phyloP scores from a whole-genome alignment of 2,797 vertebrate genomes.

The Coendou prehensilis region DNA sequence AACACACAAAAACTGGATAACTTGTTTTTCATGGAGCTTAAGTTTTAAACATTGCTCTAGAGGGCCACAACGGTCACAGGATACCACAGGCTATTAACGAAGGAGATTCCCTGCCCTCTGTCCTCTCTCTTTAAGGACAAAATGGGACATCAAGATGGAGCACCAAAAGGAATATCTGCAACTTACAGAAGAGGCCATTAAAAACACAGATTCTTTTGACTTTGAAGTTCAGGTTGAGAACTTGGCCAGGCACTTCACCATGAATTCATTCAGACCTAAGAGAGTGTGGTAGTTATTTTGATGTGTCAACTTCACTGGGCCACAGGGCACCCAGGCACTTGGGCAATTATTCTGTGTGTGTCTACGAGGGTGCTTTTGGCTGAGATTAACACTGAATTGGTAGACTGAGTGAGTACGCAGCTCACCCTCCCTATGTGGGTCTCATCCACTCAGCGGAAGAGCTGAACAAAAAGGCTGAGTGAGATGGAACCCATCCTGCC shows the following conservation, averaged over 20 bases:
- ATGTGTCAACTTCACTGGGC: not conserved
- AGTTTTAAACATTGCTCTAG: not conserved
- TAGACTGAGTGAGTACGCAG: no score
- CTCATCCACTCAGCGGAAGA: not conserved
- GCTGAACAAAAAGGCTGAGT: not conserved
- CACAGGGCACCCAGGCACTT: not conserved
- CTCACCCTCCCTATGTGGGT: not conserved
- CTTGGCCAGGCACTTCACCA: not conserved
- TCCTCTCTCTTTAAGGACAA: not conserved
- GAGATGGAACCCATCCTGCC: not conserved
- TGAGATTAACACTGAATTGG: not conserved
- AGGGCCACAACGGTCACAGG: not conserved
- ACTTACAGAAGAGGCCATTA: not conserved
- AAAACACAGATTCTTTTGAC: not conserved
- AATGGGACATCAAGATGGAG: not conserved
- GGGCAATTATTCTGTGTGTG: not conserved
- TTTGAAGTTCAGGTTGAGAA: not conserved
- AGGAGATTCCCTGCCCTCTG: not conserved
- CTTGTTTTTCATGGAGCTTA: not conserved
- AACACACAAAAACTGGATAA: conserved; percentile 30
- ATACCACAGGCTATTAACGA: not conserved
- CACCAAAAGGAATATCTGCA: not conserved
- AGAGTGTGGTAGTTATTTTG: not conserved
- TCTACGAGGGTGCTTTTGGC: not conserved
- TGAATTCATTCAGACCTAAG: not conserved